Base-by-base conservation (phyloP, 2,888 invertebrate species). In the Platynereis dumerilii region DNA sequence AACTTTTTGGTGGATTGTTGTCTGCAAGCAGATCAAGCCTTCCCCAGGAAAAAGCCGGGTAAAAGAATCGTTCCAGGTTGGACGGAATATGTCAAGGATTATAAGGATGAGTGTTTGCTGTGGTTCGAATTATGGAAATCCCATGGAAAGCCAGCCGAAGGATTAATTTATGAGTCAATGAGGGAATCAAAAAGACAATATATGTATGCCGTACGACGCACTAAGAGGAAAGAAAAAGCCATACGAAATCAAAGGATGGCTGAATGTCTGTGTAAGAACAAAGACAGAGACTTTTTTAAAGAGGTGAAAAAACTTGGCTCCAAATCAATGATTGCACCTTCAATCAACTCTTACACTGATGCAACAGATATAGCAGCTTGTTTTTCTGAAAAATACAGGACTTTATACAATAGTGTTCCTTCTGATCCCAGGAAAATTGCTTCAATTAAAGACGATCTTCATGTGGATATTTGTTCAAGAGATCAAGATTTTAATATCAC, bases 111-210 rank as follows among this genome's bases (percentile, higher is more conserved):
- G 17, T 20, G 48, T 48, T 7, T 48, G 3, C 22, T n/a, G n/a
- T 48, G 48, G 48, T 22, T 20, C n/a, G 17, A 48, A 5, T 12
- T 48, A 12, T 48, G 48, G 48, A 48, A 20, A 10, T n/a, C n/a
- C 7, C 22, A 22, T 48, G 48, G 48, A 20, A 48, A 22, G 17
- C 48, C 48, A 5, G n/a, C 20, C 5, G 48, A 48, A 7, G 48
- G 48, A 48, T 20, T 48, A 10, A 22, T 48, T n/a, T 48, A 48
- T 48, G 48, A 48, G 7, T 12, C 48, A 48, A 48, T 48, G 48
- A 5, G 48, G 17, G 48, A 48, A 48, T n/a, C 48, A n/a, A 48
- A 48, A n/a, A 48, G 48, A 48, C 48, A 48, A n/a, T 48, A 20
- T 20, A 22, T 22, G 22, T 48, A 48, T 48, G 48, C 48, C n/a